These are phyloP conservation scores for Phainopepla nitens DNA, from an alignment of 2,113 vertebrate genomes.

Conservation along the genomic window DNA sequence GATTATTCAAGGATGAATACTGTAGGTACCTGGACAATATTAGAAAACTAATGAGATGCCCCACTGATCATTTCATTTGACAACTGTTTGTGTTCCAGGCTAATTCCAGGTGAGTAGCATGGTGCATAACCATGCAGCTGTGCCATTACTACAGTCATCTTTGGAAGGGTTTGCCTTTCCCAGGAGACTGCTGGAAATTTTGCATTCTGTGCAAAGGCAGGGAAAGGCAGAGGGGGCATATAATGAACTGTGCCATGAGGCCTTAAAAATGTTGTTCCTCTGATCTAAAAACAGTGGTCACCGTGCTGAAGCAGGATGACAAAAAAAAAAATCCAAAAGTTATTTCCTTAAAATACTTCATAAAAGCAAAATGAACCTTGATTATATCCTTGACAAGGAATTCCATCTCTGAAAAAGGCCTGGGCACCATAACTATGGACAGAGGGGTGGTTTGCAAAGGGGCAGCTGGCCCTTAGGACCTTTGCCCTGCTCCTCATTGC, in stretches of 20 bases:
- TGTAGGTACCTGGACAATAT: not conserved
- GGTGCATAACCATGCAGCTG: not conserved
- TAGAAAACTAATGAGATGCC: not conserved
- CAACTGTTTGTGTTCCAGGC: not conserved
- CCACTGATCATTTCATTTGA: constrained; percentile 8
- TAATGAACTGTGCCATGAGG: not conserved
- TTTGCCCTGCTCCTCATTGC: not conserved
- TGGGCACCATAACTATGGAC: not conserved
- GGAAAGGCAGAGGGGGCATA: not conserved
- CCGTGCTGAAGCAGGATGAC: not conserved
- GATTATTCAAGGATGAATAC: not conserved
- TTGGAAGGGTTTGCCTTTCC: not conserved
- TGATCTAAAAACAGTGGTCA: not conserved
- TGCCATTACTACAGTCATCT: not conserved
- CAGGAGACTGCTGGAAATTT: not conserved
- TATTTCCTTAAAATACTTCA: not conserved
- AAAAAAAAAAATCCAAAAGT: not conserved
- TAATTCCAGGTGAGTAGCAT: not conserved
- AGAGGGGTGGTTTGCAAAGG: not conserved
- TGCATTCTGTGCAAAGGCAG: not conserved
- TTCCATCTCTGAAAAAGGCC: not conserved
- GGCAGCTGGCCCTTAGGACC: not conserved
- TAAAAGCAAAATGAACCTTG: not conserved
- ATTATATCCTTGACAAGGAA: not conserved
- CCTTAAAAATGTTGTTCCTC: not conserved